Percentiles rank a stretch among this genome's conserved stretches.
phyloP scores from a whole-genome alignment of 1,140 invertebrate species.

The Scaptodrosophila lebanonensis region DNA sequence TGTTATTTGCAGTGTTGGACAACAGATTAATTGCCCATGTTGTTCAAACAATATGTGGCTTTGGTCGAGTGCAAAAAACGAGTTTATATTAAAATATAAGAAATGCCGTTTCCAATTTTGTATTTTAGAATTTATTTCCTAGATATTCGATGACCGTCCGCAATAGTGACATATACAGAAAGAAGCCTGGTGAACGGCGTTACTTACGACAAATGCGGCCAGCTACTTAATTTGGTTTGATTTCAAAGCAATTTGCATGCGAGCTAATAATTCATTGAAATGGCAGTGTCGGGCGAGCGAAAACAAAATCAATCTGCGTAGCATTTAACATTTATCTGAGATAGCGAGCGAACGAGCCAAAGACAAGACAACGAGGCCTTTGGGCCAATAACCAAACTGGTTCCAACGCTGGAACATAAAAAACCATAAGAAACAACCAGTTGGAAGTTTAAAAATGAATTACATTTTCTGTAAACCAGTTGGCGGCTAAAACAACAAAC shows the following conservation, averaged over 20 bases:
- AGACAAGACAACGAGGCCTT: constrained; percentile 45
- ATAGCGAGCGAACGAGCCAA: not conserved
- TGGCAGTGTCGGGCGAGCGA: constrained; percentile 34
- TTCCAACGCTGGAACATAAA: constrained; percentile 41
- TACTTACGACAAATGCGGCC: too few relatives aligned
- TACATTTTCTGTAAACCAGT: constrained; percentile 59
- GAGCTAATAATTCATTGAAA: constrained; percentile 46
- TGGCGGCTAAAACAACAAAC: constrained; percentile 43
- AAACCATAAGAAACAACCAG: constrained; percentile 23
- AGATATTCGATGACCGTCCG: too few relatives aligned
- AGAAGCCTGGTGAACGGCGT: too few relatives aligned
- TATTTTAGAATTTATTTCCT: too few relatives aligned
- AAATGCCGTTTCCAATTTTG: too few relatives aligned
- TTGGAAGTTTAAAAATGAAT: constrained; percentile 65
- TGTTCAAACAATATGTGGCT: too few relatives aligned
- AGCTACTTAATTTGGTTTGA: constrained; percentile 41
- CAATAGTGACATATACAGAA: too few relatives aligned
- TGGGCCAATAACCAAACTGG: constrained; percentile 51
- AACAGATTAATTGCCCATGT: too few relatives aligned
- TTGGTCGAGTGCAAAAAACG: too few relatives aligned
- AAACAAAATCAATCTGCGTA: constrained; percentile 69
- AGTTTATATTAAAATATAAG: too few relatives aligned
- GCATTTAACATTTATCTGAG: constrained; percentile 56
- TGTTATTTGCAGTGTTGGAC: too few relatives aligned
- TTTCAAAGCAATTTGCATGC: constrained; percentile 45